Evolutionary conservation across 37 sponge, comb jelly and placozoan species (phyloP).

Genomic region (Crambe crambe): DNA sequence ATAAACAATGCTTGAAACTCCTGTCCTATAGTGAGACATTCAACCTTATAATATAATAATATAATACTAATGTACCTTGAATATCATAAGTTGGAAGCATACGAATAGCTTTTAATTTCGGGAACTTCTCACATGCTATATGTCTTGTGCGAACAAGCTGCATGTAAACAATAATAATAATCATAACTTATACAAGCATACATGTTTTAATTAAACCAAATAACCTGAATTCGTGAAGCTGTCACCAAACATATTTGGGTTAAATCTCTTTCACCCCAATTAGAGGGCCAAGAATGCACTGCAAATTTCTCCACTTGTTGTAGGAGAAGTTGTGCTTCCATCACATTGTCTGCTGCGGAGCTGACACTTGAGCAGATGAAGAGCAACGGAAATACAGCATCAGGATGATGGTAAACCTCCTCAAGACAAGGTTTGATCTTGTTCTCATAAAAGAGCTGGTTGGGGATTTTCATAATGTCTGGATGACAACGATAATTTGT

Average conservation of each 20-base stretch:
- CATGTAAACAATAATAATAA: neutral
- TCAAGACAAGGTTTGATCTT: slow-evolving; percentile 2
- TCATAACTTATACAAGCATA: neutral
- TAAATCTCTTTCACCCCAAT: slow-evolving; percentile 8
- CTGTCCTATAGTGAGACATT: slow-evolving; percentile 39
- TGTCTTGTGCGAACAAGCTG: slow-evolving; percentile 10
- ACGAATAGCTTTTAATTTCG: neutral
- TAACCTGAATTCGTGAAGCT: slow-evolving; percentile 30
- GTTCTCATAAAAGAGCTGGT: slow-evolving; percentile 49
- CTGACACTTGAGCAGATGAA: slow-evolving; percentile 55
- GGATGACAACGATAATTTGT: slow-evolving; percentile 68
- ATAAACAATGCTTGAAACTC: slow-evolving; percentile 65
- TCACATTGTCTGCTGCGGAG: neutral
- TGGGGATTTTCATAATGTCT: slow-evolving; percentile 42
- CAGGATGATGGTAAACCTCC: slow-evolving; percentile 35
- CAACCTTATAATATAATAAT: neutral
- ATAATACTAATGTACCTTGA: slow-evolving; percentile 29
- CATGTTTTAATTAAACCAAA: neutral
- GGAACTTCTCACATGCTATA: neutral
- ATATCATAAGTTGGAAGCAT: slow-evolving; percentile 40
- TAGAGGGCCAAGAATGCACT: slow-evolving; percentile 14
- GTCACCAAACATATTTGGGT: neutral
- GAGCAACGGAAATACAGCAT: slow-evolving; percentile 34
- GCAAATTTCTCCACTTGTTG: neutral
- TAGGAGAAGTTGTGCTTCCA: slow-evolving; percentile 26